phyloP scores from a whole-genome alignment of 2,888 invertebrate genomes.

The Rhamphomyia laevipes region DNA sequence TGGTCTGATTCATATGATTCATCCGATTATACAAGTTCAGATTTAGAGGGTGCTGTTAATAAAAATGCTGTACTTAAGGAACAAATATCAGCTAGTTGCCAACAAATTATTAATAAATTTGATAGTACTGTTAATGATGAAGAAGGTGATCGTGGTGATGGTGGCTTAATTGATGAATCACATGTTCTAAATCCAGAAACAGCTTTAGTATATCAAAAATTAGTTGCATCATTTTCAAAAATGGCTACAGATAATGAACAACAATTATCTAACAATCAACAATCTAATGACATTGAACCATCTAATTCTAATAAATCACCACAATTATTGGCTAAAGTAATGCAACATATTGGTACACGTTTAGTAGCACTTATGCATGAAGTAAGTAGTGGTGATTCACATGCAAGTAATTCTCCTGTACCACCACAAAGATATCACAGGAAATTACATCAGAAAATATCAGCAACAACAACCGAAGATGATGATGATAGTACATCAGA shows the following conservation, averaged over 20 bases:
- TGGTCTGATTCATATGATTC: slow-evolving; percentile 92
- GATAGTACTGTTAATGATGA: slow-evolving; percentile 50
- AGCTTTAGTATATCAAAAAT: slow-evolving; percentile 74
- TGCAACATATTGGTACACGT: slow-evolving; percentile 82
- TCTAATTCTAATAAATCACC: slow-evolving; percentile 53
- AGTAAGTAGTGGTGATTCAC: slow-evolving; percentile 64
- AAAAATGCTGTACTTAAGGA: slow-evolving; percentile 61
- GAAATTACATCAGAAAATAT: slow-evolving; percentile 44
- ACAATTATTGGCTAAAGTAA: slow-evolving; percentile 77
- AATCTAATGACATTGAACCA: neutral
- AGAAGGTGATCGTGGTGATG: slow-evolving; percentile 43
- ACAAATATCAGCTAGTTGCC: slow-evolving; percentile 78
- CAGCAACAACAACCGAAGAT: slow-evolving; percentile 36
- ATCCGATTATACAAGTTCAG: slow-evolving; percentile 82
- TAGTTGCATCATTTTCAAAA: slow-evolving; percentile 74
- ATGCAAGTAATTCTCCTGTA: slow-evolving; percentile 49
- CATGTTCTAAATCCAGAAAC: slow-evolving; percentile 57
- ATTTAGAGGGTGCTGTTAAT: slow-evolving; percentile 55
- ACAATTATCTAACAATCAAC: neutral
- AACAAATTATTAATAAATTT: slow-evolving; percentile 78
- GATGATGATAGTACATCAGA: slow-evolving; percentile 51
- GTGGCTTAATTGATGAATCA: slow-evolving; percentile 39
- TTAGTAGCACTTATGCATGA: slow-evolving; percentile 86
- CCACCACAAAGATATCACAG: slow-evolving; percentile 44
- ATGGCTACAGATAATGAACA: slow-evolving; percentile 44